Evolutionary conservation across 2,888 invertebrate genomes (phyloP), one percentile per base, ranked within the genome.

Genomic region (Alsophila aescularia): DNA sequence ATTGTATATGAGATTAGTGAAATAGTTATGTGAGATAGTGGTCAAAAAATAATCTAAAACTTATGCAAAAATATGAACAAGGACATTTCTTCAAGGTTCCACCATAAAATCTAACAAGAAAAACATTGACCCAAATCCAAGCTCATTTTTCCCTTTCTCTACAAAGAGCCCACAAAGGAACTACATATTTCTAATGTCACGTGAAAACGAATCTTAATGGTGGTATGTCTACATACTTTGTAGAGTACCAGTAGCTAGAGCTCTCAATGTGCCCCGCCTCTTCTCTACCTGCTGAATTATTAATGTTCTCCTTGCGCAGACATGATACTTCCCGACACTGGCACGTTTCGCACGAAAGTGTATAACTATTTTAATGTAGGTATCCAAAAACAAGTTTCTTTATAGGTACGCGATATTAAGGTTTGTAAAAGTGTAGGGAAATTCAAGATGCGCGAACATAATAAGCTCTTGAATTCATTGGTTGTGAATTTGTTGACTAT

Each of bases 231-330:
- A 42, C 39, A 60, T 60, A 61, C 36, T 24, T 7, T 6, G 24
- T 24, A 6, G 49, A 49, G 21, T 42, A 52, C 45, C 37, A 41
- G 48, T 40, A 47, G 31, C 43, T 12, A 64, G 64, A 44, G 64
- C 48, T 64, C 63, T 63, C 67, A 58, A 52, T 52, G 45, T 41
- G 24, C 44, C 54, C 55, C 58, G 54, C 60, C 52, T 60, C 58
- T 64, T 64, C 66, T 66, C 66, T 60, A 70, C 72, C 77, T 81
- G 52, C 73, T 88, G 87, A 88, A 89, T 88, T 84, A 88, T 89
- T 87, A 81, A 88, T 87, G 78, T 75, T 60, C 72, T 73, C 71
- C 71, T 68, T 64, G 62, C 64, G 68, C 73, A 77, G 77, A 81
- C 80, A 80, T 76, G 82, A 83, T 84, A 81, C 82, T 82, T 77